A percentile compares a stretch with the other conserved stretches of the same genome.
Conservation (phyloP, 92 coral and sea anemone species). For the Epizoanthus fatuus region DNA sequence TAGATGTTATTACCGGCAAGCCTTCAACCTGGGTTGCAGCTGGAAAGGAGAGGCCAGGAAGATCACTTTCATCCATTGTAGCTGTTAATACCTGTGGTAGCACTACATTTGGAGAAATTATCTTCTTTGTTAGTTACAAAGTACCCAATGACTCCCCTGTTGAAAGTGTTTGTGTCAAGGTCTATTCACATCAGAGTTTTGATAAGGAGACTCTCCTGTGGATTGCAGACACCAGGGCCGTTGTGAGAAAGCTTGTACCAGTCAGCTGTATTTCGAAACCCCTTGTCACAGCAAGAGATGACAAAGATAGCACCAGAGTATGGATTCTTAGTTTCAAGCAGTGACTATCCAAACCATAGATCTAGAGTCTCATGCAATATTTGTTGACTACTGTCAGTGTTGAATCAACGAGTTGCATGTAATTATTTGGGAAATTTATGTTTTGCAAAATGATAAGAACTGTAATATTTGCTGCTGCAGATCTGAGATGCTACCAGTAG, state of each 20-base stretch:
- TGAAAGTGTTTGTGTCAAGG: conserved; percentile 23
- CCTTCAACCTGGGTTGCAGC: conserved; percentile 13
- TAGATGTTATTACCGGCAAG: conserved; percentile 37
- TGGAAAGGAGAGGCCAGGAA: conserved; percentile 46
- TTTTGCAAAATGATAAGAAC: too few relatives aligned
- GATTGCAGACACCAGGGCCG: conserved; percentile 1
- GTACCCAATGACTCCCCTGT: background rate
- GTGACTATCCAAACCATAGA: too few relatives aligned
- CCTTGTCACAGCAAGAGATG: conserved; percentile 51
- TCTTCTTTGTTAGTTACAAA: background rate
- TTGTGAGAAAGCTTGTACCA: background rate
- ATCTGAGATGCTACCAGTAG: too few relatives aligned
- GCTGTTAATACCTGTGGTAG: background rate
- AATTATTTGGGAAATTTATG: too few relatives aligned
- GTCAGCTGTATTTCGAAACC: conserved; percentile 36
- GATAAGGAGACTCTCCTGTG: conserved; percentile 42
- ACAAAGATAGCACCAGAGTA: conserved; percentile 14
- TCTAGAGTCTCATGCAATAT: too few relatives aligned
- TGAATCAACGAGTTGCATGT: too few relatives aligned
- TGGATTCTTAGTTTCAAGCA: conserved; percentile 26
- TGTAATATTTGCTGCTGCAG: too few relatives aligned
- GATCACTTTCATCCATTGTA: conserved; percentile 1
- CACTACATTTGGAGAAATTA: conserved; percentile 33
- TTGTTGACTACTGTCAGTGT: too few relatives aligned
- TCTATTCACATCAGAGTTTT: background rate